Conservation (phyloP, 2,888 invertebrate genomes). For the Limnephilus auricula region DNA sequence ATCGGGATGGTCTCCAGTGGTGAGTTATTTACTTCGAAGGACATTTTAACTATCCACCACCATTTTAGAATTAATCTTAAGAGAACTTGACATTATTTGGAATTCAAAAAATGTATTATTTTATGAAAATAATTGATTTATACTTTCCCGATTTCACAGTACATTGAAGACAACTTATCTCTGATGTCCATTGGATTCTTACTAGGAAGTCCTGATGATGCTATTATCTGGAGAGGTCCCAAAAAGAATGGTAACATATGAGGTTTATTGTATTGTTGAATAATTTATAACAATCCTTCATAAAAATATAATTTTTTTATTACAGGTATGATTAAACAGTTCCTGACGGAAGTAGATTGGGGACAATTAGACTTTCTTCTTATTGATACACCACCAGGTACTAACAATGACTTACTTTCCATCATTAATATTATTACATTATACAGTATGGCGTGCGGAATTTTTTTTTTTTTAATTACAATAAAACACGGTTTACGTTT, state of each 20-base stretch:
- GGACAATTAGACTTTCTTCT: slow-evolving; percentile 92
- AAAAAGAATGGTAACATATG: slow-evolving; percentile 91
- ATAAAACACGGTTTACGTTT: no score
- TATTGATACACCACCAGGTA: slow-evolving; percentile 96
- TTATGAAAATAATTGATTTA: background rate
- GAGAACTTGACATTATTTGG: background rate
- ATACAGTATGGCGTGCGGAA: background rate
- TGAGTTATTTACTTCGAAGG: slow-evolving; percentile 75
- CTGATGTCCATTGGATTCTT: slow-evolving; percentile 98
- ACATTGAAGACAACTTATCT: slow-evolving; percentile 94
- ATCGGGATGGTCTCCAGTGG: slow-evolving; percentile 97
- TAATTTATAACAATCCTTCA: background rate
- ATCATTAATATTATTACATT: background rate
- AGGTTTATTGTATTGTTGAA: background rate
- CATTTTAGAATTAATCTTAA: background rate
- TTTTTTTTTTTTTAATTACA: no score
- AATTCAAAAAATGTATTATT: background rate
- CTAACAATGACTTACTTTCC: background rate
- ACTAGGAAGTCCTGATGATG: slow-evolving; percentile 90
- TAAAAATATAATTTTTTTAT: slow-evolving; percentile 44
- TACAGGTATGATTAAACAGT: slow-evolving; percentile 94
- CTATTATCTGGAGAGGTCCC: slow-evolving; percentile 99
- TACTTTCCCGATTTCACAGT: slow-evolving; percentile 76
- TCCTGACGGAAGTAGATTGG: slow-evolving; percentile 97
- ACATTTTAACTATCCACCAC: background rate